These are phyloP conservation scores for Onychorhynchus coronatus DNA, from an alignment of 2,113 vertebrate species.

Conservation along the genomic window DNA sequence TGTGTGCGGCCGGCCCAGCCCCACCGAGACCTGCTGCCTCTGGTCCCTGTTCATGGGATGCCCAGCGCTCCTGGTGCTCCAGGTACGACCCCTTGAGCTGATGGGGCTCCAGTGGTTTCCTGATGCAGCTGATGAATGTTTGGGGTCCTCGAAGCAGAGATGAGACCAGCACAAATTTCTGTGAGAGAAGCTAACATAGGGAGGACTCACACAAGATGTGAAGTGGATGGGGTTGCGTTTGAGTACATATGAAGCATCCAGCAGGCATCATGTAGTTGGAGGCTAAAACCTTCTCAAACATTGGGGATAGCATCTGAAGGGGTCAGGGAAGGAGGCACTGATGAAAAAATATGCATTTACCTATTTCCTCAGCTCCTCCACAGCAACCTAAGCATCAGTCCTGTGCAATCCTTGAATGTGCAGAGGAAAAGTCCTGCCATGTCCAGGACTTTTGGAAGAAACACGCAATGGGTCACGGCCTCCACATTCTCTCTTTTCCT, in stretches of 20 bases:
- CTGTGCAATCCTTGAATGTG: neutral
- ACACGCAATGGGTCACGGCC: fast-evolving
- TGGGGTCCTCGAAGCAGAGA: neutral
- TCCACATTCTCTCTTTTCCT: neutral
- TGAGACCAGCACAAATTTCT: neutral
- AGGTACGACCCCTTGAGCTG: neutral
- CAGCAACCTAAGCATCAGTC: neutral
- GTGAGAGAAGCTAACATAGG: neutral
- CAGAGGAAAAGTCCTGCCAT: neutral
- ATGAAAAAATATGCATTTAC: neutral
- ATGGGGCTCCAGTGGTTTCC: neutral
- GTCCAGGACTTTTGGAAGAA: neutral
- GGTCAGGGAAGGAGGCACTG: neutral
- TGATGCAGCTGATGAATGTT: neutral
- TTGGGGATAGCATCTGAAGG: neutral
- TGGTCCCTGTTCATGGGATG: fast-evolving
- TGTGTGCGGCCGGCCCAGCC: fast-evolving
- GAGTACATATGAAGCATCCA: neutral
- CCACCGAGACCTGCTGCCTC: fast-evolving
- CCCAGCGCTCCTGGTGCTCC: neutral
- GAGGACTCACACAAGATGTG: neutral
- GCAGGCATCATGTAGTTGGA: neutral
- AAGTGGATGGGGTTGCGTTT: neutral
- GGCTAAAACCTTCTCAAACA: neutral
- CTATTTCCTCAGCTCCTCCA: neutral